These are phyloP conservation scores for Drosophila testacea DNA, from an alignment of 2,888 invertebrate species.

Conservation along the genomic window DNA sequence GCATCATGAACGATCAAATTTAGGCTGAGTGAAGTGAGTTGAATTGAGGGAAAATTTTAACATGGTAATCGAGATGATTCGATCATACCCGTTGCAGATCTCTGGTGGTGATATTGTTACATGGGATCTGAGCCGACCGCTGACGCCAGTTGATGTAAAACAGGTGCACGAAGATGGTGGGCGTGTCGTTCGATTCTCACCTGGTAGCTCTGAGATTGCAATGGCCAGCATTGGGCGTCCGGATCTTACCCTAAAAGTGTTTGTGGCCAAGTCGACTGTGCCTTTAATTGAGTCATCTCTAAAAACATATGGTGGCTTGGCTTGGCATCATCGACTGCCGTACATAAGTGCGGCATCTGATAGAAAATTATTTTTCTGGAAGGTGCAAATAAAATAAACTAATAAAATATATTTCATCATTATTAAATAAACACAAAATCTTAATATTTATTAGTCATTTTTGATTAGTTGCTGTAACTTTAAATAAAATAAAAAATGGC, in stretches of 20 bases:
- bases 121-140: slow-evolving; percentile 89
- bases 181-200: slow-evolving; percentile 87
- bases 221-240: slow-evolving; percentile 89
- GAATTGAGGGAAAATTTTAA: no score
- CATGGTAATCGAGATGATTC: no score
- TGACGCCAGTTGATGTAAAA: slow-evolving; percentile 87
- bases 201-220: slow-evolving; percentile 87
- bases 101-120: slow-evolving; percentile 89
- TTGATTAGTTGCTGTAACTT: no score
- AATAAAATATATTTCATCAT: neutral
- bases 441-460: no score
- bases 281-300: slow-evolving; percentile 86
- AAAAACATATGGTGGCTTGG: slow-evolving; percentile 87
- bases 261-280: slow-evolving; percentile 86
- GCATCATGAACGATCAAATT: no score
- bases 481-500: no score
- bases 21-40: no score
- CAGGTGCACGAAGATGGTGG: slow-evolving; percentile 89
- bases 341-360: slow-evolving; percentile 88
- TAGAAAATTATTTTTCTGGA: slow-evolving; percentile 88
- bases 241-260: slow-evolving; percentile 88
- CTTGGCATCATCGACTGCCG: slow-evolving; percentile 88
- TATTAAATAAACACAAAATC: neutral
- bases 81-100: no score
- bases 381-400: slow-evolving; percentile 79